A percentile compares a stretch with the other conserved stretches of the same genome.
These are phyloP conservation scores for Chaunax sp. DNA, from an alignment of 2,797 vertebrate species.

Conservation along the genomic window DNA sequence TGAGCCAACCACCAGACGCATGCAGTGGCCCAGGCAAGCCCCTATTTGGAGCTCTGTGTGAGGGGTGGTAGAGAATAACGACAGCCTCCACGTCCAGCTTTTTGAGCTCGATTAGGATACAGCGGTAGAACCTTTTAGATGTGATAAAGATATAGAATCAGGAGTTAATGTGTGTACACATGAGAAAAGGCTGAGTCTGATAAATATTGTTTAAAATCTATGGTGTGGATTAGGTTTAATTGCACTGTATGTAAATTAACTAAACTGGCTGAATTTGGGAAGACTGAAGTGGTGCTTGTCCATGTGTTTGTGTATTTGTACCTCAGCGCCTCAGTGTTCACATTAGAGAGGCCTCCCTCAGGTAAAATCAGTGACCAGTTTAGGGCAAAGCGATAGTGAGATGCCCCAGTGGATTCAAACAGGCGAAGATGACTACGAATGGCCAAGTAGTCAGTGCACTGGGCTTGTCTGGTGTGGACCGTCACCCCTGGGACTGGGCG, in stretches of 20 bases:
- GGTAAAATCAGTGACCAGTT: constrained; percentile 94
- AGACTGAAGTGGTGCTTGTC: background rate
- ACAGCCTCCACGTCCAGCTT: constrained; percentile 83
- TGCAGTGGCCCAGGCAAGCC: constrained; percentile 86
- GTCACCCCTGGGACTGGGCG: constrained; percentile 85
- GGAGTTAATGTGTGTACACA: constrained; percentile 3
- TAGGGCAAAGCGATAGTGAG: constrained; percentile 93
- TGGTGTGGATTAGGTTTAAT: too few species aligned
- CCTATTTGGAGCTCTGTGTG: constrained; percentile 78
- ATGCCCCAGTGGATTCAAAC: constrained; percentile 86
- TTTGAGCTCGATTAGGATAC: constrained; percentile 88
- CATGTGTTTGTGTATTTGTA: constrained; percentile 51
- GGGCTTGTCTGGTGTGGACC: constrained; percentile 85
- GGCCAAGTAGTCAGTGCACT: constrained; percentile 92
- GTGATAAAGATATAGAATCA: constrained; percentile 7
- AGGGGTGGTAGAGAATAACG: constrained; percentile 91
- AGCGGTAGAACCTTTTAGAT: constrained; percentile 88
- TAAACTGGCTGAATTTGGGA: background rate
- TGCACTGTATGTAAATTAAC: too few species aligned
- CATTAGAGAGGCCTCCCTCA: constrained; percentile 81
- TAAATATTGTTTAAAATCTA: background rate
- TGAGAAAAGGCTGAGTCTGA: background rate
- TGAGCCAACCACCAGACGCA: constrained; percentile 90
- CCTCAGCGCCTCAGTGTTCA: constrained; percentile 87
- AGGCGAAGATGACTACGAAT: constrained; percentile 87